Base-by-base conservation (phyloP, 2,888 invertebrate species). In the Gari tellinella region DNA sequence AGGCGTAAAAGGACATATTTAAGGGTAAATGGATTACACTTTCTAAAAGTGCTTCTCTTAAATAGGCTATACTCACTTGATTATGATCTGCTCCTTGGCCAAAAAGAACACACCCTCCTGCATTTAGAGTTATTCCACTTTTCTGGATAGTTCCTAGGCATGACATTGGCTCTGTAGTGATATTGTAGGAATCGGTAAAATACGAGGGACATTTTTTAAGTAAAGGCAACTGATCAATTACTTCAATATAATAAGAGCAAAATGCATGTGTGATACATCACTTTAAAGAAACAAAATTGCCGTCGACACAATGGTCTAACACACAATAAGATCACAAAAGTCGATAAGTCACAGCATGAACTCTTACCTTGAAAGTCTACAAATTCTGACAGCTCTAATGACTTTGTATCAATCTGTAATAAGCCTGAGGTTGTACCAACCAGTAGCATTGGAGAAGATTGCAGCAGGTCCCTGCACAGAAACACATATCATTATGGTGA, bases 391-490 rank as follows among this genome's bases (percentile, higher is more conserved):
- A 82, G 52, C 45, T 90, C 88, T 62, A 88, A 66, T 7, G 89
- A 87, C 56, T 79, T 84, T 26, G 90, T 84, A 70, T 90, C 86
- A 17, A 90, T 57, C 52, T 87, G 86, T 2, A 90, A 26, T 2
- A 89, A 41, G 5, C 84, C 81, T 31, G 85, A 84, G 23, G 89
- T 84, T 25, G 89, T 88, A 10, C 85, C 88, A 17, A 90, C 73
- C 48, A 87, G 72, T 41, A 90, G 57, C 55, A 85, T 80, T 2
- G 89, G 86, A 5, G 88, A 78, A 8, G 83, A 66, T 19, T 60
- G 70, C 41, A 89, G 70, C 14, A 90, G 58, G n/a, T 89, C 88
- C 23, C 84, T 84, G 60, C 0, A 77, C 58, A 31, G 31, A n/a
- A n/a, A n/a, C n/a, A n/a, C n/a, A n/a, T n/a, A n/a, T n/a, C n/a